phyloP scores from a whole-genome alignment of 2,797 vertebrate species.

The Phoeniculus purpureus region DNA sequence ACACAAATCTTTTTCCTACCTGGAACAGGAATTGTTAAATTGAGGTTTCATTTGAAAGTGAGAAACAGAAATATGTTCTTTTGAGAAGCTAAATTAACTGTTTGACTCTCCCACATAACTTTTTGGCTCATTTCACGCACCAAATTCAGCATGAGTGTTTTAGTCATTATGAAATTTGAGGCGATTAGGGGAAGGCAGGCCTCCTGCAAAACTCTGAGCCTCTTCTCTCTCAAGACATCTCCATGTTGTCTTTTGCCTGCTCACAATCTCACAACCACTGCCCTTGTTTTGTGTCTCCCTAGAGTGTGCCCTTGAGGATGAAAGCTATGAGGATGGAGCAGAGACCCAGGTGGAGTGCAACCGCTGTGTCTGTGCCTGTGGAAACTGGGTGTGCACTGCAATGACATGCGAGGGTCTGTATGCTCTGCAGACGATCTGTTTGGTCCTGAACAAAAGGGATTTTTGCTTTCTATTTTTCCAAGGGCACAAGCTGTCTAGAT shows the following conservation, averaged over 20 bases:
- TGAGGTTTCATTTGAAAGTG: neutral
- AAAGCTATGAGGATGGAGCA: conserved; percentile 92
- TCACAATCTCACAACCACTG: neutral
- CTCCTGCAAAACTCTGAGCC: neutral
- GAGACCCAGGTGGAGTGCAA: conserved; percentile 98
- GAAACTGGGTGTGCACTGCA: conserved; percentile 99
- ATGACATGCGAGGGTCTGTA: conserved; percentile 92
- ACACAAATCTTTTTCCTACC: neutral
- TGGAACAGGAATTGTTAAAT: neutral
- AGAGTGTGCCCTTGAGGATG: conserved; percentile 98
- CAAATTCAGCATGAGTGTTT: neutral
- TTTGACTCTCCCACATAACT: neutral
- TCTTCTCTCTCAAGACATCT: neutral
- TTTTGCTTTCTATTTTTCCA: neutral
- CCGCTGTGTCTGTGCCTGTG: conserved; percentile 96
- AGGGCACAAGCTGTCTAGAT: neutral
- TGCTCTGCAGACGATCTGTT: neutral
- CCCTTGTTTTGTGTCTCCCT: conserved; percentile 5
- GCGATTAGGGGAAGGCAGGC: neutral
- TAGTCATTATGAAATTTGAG: neutral
- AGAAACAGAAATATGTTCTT: neutral
- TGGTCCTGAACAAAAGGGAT: neutral
- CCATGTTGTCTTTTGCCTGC: neutral
- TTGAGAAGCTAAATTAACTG: neutral
- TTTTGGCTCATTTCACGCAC: neutral